Evolutionary conservation across 1,140 invertebrate species (phyloP).

Genomic region (Sarcophaga bullata): DNA sequence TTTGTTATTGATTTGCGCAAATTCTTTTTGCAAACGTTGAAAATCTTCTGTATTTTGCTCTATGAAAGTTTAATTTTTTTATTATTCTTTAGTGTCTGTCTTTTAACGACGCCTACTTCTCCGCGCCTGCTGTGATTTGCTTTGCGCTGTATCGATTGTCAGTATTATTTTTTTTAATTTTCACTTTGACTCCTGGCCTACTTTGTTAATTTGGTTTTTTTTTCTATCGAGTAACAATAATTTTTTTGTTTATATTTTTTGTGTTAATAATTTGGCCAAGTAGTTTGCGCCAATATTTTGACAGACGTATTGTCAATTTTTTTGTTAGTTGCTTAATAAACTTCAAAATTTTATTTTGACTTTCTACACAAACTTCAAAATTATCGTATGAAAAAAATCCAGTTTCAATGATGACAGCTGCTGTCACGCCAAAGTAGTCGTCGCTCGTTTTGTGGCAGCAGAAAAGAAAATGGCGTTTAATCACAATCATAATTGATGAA

Average conservation of each 20-base stretch:
- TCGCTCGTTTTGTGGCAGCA: slow-evolving; percentile 10
- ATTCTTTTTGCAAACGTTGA: not conserved
- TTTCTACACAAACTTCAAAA: slow-evolving; percentile 20
- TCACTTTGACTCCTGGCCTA: slow-evolving; percentile 16
- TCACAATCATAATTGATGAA: not conserved
- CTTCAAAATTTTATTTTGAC: slow-evolving; percentile 24
- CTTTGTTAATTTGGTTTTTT: slow-evolving; percentile 22
- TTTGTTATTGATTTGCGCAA: not conserved
- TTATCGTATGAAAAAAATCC: slow-evolving; percentile 6
- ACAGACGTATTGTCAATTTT: slow-evolving; percentile 31
- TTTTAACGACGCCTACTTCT: slow-evolving; percentile 30
- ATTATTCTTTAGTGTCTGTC: not conserved
- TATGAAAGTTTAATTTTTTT: not conserved
- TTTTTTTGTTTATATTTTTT: slow-evolving; percentile 35
- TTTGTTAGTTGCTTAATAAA: slow-evolving; percentile 22
- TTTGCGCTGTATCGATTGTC: slow-evolving; percentile 25
- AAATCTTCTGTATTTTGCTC: not conserved
- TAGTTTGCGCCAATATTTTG: slow-evolving; percentile 38
- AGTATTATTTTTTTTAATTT: slow-evolving; percentile 6
- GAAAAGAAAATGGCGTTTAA: slow-evolving; percentile 9
- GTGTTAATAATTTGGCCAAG: slow-evolving; percentile 14
- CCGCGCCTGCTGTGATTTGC: slow-evolving; percentile 32
- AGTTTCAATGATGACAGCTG: slow-evolving; percentile 7
- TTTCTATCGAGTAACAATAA: not conserved
- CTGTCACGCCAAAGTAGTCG: not conserved